Evolutionary conservation across 2,888 invertebrate genomes (phyloP).

Genomic region (Syrista parreyssii): DNA sequence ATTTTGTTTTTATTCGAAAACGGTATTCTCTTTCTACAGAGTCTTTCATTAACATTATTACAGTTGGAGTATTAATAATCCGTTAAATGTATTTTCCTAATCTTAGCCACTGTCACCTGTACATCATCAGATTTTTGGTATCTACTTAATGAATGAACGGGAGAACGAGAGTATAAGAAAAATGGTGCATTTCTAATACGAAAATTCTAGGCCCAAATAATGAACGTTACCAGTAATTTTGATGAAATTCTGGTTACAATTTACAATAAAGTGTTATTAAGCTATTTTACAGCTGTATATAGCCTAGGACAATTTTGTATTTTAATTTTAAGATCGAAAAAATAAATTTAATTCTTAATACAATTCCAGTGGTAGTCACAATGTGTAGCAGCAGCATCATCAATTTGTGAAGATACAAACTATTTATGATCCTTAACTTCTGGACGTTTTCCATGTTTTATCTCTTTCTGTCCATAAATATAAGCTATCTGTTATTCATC

Average conservation of each 20-base stretch:
- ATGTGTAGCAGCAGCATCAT: not conserved
- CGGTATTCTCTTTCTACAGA: not conserved
- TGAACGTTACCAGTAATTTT: not conserved
- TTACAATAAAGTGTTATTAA: not conserved
- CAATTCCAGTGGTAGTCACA: not conserved
- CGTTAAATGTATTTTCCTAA: not conserved
- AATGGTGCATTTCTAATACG: not conserved
- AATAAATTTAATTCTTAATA: conserved; percentile 16
- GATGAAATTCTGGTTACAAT: not conserved
- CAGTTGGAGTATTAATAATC: not conserved
- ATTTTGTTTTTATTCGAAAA: not conserved
- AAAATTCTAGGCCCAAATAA: not conserved
- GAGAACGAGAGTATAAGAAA: not conserved
- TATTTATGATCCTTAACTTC: not conserved
- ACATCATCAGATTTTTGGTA: not conserved
- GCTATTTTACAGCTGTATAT: conserved; percentile 19
- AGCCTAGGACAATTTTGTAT: conserved; percentile 24
- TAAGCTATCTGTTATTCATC: not conserved
- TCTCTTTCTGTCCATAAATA: not conserved
- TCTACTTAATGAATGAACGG: not conserved
- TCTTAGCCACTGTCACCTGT: not conserved
- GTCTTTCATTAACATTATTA: not conserved
- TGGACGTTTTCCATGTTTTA: not conserved
- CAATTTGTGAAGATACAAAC: not conserved
- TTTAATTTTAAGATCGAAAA: conserved; percentile 12